Conservation (phyloP, 2,797 vertebrate genomes). For the Neosalanx taihuensis region DNA sequence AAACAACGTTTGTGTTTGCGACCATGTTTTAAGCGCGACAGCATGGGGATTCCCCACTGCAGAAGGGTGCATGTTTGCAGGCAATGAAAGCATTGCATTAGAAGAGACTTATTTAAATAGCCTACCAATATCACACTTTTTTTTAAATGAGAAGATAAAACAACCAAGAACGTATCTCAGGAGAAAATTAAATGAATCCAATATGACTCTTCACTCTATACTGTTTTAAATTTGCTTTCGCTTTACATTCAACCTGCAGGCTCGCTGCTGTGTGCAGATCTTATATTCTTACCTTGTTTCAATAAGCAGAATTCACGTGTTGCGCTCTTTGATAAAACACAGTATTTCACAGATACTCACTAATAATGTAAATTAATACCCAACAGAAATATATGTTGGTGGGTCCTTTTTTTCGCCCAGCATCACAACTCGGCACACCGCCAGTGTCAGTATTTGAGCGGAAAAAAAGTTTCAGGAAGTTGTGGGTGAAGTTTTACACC, state of each 20-base stretch:
- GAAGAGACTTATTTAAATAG: neutral
- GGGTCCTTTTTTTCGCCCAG: too few species aligned
- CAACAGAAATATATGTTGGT: too few species aligned
- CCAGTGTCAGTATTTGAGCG: slow-evolving; percentile 14
- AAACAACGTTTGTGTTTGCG: too few species aligned
- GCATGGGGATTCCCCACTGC: slow-evolving; percentile 10
- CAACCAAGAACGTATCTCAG: too few species aligned
- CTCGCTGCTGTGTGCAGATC: neutral
- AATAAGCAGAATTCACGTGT: neutral
- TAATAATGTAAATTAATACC: neutral
- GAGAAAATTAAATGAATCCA: too few species aligned
- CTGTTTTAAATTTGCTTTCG: too few species aligned
- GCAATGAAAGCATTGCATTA: neutral
- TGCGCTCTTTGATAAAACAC: neutral
- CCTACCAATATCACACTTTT: neutral
- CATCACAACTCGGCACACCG: slow-evolving; percentile 5
- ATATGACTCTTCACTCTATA: too few species aligned
- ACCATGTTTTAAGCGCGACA: too few species aligned
- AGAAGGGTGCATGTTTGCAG: neutral
- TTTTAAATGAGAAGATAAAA: neutral
- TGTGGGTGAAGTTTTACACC: too few species aligned
- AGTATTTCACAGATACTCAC: neutral
- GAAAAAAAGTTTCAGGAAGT: slow-evolving; percentile 28
- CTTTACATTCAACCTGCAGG: neutral
- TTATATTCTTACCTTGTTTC: slow-evolving; percentile 6